Evolutionary conservation across 2,113 vertebrate species (phyloP).

Genomic region (Gavialis gangeticus): DNA sequence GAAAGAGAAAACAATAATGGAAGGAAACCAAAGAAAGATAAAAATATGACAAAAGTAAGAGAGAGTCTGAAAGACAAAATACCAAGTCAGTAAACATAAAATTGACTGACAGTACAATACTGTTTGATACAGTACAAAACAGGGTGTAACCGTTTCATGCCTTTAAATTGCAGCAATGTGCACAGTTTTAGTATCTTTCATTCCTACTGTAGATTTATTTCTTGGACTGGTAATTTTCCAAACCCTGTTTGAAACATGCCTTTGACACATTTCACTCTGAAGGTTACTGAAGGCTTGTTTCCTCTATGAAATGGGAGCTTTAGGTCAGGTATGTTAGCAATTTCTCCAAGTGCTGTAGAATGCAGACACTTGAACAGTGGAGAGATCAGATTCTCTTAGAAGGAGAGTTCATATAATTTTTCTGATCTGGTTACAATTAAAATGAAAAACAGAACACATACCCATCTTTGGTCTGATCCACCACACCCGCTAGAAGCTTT

Average conservation of each 20-base stretch:
- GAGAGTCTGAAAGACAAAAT: not conserved
- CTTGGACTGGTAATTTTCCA: not conserved
- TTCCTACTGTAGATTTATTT: not conserved
- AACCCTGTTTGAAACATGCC: not conserved
- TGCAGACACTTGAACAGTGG: not conserved
- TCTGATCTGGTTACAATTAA: not conserved
- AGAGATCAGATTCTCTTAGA: not conserved
- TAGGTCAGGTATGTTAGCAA: not conserved
- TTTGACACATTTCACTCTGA: not conserved
- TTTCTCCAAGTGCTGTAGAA: not conserved
- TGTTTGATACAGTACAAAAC: not conserved
- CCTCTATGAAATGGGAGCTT: not conserved
- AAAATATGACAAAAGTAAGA: not conserved
- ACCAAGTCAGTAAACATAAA: not conserved
- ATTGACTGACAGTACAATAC: not conserved
- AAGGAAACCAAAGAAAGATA: not conserved
- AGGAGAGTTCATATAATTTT: not conserved
- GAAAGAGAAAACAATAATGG: not conserved
- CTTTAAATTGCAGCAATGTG: not conserved
- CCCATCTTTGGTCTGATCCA: constrained; percentile 92
- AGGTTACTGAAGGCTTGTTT: not conserved
- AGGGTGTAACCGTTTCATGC: not conserved
- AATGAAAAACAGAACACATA: constrained; percentile 63
- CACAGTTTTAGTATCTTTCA: not conserved
- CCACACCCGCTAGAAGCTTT: constrained; percentile 86